phyloP scores from a whole-genome alignment of 2,888 invertebrate species.

The Tridacna crocea region DNA sequence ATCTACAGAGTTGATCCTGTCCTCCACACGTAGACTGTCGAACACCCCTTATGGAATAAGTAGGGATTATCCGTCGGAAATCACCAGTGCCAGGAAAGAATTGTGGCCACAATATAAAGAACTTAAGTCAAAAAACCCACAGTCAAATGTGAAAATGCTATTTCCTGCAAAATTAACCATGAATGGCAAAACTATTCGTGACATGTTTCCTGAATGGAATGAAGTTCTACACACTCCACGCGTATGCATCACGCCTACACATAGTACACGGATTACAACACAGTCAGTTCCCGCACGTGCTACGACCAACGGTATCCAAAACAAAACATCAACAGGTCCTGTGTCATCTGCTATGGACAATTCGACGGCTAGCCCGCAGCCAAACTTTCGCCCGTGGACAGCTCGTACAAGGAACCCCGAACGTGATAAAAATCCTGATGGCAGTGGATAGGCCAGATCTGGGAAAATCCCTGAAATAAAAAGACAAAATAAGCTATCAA shows the following conservation, averaged over 20 bases:
- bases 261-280: neutral
- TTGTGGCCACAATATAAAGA: neutral
- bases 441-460: neutral
- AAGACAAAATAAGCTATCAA: neutral
- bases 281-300: slow-evolving; percentile 3
- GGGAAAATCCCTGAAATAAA: neutral
- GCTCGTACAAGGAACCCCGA: no score
- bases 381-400: no score
- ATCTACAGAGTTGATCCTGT: neutral
- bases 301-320: neutral
- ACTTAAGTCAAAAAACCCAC: neutral
- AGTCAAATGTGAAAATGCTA: neutral
- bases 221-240: neutral
- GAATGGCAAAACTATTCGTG: neutral
- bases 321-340: no score
- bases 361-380: no score
- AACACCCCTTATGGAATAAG: neutral
- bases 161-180: neutral
- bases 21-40: neutral
- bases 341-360: no score
- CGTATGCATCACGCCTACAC: neutral
- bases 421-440: neutral
- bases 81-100: neutral
- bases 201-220: slow-evolving; percentile 1
- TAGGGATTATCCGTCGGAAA: neutral